A percentile compares a stretch with the other conserved stretches of the same genome.
These are phyloP conservation scores for Lacanobia oleracea DNA, from an alignment of 2,888 invertebrate species.

Conservation along the genomic window DNA sequence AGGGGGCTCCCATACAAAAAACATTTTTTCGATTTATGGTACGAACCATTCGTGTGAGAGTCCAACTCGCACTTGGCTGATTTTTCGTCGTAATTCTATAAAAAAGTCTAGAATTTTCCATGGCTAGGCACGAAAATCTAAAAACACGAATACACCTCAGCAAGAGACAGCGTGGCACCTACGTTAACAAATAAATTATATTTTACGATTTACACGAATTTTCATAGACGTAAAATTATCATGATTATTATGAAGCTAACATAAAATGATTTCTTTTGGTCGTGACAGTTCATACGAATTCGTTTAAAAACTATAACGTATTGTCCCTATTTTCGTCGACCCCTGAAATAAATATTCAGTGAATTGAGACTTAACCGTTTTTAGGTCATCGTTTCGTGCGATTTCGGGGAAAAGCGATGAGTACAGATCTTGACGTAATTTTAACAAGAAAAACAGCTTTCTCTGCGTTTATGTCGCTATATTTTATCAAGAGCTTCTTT, in stretches of 20 bases:
- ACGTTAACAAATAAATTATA: slow-evolving; percentile 47
- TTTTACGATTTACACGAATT: slow-evolving; percentile 37
- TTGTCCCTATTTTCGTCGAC: slow-evolving; percentile 40
- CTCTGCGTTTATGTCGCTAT: slow-evolving; percentile 21
- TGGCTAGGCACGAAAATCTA: neutral
- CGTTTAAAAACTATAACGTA: slow-evolving; percentile 29
- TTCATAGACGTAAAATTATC: neutral
- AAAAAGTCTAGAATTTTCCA: slow-evolving; percentile 2
- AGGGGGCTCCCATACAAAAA: no score
- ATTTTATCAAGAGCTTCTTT: slow-evolving; percentile 35
- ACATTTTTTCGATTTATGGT: no score
- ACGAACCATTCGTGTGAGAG: no score
- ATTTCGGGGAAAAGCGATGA: slow-evolving; percentile 55
- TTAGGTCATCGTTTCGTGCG: slow-evolving; percentile 58
- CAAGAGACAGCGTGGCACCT: slow-evolving; percentile 56
- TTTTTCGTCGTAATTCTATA: neutral
- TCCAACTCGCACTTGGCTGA: no score
- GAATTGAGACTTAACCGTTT: slow-evolving; percentile 42
- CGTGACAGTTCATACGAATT: slow-evolving; percentile 33
- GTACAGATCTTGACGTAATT: slow-evolving; percentile 41
- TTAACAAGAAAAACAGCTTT: slow-evolving; percentile 50
- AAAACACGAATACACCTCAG: slow-evolving; percentile 4
- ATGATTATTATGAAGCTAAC: neutral
- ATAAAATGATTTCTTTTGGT: slow-evolving; percentile 21
- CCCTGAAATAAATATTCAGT: slow-evolving; percentile 46